Evolutionary conservation across 2,797 vertebrate species (phyloP), one percentile per base, ranked within the genome.

Genomic region (Schizopygopsis pylzovi): DNA sequence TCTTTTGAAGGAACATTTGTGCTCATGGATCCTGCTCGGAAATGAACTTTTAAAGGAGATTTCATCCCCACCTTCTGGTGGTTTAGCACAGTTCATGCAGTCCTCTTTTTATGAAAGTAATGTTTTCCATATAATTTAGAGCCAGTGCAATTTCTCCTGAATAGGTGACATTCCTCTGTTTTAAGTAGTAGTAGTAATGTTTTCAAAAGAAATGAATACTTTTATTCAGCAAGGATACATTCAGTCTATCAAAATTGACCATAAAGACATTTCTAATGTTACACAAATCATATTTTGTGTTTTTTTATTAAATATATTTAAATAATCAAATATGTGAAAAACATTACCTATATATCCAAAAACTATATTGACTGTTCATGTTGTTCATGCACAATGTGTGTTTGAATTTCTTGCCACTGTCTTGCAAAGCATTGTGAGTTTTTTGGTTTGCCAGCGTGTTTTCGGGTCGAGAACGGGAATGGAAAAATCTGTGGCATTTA

Each of bases 401-500:
- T 0, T 0, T 79, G 84, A 77, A 54, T 65, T 10, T 52, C 9
- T 59, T 72, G 68, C 61, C 43, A 77, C 72, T 76, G 87, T 91
- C 79, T 79, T 87, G 71, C 71, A 16, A 33, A 72, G 87, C 80
- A 85, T 79, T 88, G 89, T 90, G 79, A 90, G 88, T 87, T 91
- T 91, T 89, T 88, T n/a, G 37, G 43, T 89, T 90, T 92, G 82
- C 80, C 87, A 89, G 90, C 84, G 75, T 67, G 73, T 89, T 88
- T 87, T 83, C 88, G 65, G 85, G 90, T 85, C 90, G 89, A 87
- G 86, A 86, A 89, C 88, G 88, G 89, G 92, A 93, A 92, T 93
- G 93, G 93, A 94, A 95, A 94, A 95, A 95, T 95, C 92, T 92
- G 89, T 90, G 84, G 91, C 92, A 93, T 95, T 95, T 92, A 93